Evolutionary conservation across 2,113 vertebrate genomes (phyloP).

Genomic region (Merops nubicus): DNA sequence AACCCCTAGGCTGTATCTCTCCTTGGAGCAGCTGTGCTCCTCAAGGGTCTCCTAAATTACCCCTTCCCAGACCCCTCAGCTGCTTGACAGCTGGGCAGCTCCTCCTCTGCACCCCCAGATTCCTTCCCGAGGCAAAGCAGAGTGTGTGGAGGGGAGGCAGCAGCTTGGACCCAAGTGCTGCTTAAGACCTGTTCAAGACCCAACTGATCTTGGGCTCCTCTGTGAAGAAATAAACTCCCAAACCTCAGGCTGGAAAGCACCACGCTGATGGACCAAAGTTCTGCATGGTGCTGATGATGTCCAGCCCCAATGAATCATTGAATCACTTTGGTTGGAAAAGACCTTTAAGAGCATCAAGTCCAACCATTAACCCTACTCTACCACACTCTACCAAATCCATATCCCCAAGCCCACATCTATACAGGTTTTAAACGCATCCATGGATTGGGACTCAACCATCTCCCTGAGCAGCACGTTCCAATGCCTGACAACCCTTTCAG

Average conservation of each 20-base stretch:
- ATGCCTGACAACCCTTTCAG: no score
- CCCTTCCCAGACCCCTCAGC: not conserved
- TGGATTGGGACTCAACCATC: no score
- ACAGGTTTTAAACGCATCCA: no score
- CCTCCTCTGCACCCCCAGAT: rapidly evolving
- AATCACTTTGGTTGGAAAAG: not conserved
- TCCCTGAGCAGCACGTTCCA: no score
- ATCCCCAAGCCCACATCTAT: no score
- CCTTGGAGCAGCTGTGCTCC: not conserved
- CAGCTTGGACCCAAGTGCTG: no score
- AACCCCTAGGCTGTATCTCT: no score
- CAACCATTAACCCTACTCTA: no score
- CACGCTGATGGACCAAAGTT: rapidly evolving
- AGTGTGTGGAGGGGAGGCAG: not conserved
- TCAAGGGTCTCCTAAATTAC: not conserved
- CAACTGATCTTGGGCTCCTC: not conserved
- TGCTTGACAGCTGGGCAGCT: not conserved
- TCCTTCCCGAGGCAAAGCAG: not conserved
- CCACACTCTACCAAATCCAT: no score
- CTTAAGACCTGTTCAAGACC: rapidly evolving
- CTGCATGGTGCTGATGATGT: not conserved
- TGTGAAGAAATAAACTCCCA: not conserved
- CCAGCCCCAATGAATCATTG: no score
- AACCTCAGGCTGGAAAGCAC: not conserved
- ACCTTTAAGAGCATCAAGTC: not conserved